Percentiles rank a stretch among this genome's conserved stretches.
Evolutionary conservation across 2,888 invertebrate species (phyloP).

Genomic region (Tiliacea aurago): DNA sequence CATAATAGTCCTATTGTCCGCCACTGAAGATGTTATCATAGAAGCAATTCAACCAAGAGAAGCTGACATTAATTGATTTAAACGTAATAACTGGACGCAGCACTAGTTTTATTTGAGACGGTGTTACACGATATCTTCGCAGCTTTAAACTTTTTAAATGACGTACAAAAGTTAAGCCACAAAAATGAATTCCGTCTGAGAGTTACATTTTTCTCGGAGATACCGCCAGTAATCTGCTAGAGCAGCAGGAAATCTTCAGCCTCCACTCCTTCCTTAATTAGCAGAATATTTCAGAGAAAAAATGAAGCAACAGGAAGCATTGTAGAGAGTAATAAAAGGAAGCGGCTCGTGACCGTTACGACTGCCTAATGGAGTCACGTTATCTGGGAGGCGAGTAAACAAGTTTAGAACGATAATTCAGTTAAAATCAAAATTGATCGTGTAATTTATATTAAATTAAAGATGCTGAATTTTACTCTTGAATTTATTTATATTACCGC

Average conservation of each 20-base stretch:
- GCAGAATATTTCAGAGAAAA: constrained; percentile 87
- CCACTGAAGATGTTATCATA: constrained; percentile 79
- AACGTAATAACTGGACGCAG: constrained; percentile 57
- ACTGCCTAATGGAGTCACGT: constrained; percentile 80
- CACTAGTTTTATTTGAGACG: constrained; percentile 48
- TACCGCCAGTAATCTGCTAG: constrained; percentile 85
- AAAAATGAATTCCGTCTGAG: constrained; percentile 78
- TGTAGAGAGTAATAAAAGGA: constrained; percentile 83
- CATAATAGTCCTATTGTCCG: constrained; percentile 84
- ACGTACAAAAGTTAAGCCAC: constrained; percentile 76
- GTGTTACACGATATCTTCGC: constrained; percentile 59
- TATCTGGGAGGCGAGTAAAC: constrained; percentile 76
- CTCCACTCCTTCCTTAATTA: constrained; percentile 88
- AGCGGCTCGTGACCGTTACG: constrained; percentile 82
- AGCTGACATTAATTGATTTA: constrained; percentile 77
- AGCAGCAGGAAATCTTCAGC: constrained; percentile 87
- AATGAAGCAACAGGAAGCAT: constrained; percentile 84
- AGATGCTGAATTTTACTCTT: constrained; percentile 54
- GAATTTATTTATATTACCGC: constrained; percentile 56
- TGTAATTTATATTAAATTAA: constrained; percentile 63
- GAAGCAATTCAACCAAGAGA: constrained; percentile 74
- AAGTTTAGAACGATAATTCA: constrained; percentile 73
- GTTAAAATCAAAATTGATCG: constrained; percentile 67
- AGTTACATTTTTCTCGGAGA: constrained; percentile 84
- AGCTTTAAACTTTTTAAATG: constrained; percentile 70